Evolutionary conservation across 2,797 vertebrate species (phyloP).

Genomic region (Philypnodon macrostomus): DNA sequence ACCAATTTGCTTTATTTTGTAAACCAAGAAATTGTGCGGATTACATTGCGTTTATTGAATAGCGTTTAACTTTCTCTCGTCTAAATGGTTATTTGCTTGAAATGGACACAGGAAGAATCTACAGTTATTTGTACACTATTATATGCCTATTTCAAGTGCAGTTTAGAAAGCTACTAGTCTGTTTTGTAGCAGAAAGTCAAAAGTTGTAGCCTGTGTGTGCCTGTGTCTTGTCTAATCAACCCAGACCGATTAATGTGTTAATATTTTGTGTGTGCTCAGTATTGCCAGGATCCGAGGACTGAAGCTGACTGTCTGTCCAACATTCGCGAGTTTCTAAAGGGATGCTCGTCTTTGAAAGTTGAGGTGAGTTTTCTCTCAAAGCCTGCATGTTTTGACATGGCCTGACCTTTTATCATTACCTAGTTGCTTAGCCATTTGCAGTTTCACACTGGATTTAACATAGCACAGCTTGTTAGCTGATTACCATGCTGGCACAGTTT

Average conservation of each 20-base stretch:
- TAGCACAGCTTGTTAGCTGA: slow-evolving; percentile 34
- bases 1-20: slow-evolving; percentile 56
- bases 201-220: background rate
- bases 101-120: slow-evolving; percentile 49
- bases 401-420: slow-evolving; percentile 16
- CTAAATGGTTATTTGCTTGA: slow-evolving; percentile 51
- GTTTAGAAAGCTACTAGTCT: slow-evolving; percentile 1
- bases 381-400: slow-evolving; percentile 1
- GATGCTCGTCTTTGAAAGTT: slow-evolving; percentile 86
- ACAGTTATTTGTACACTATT: slow-evolving; percentile 51
- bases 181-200: background rate
- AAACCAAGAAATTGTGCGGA: slow-evolving; percentile 45
- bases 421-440: slow-evolving; percentile 22
- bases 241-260: slow-evolving; percentile 41
- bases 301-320: slow-evolving; percentile 89
- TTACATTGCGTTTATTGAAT: too few relatives aligned
- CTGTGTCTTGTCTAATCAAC: slow-evolving; percentile 7
- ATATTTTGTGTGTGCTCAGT: slow-evolving; percentile 75
- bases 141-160: background rate
- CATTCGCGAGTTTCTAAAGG: slow-evolving; percentile 90
- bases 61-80: slow-evolving; percentile 18
- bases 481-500: slow-evolving; percentile 31
- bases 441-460: slow-evolving; percentile 18
- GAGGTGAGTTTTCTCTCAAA: slow-evolving; percentile 77
- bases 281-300: slow-evolving; percentile 85